Evolutionary conservation across 2,888 invertebrate species (phyloP), one percentile per base, ranked within the genome.

Genomic region (Conistra vaccinii): DNA sequence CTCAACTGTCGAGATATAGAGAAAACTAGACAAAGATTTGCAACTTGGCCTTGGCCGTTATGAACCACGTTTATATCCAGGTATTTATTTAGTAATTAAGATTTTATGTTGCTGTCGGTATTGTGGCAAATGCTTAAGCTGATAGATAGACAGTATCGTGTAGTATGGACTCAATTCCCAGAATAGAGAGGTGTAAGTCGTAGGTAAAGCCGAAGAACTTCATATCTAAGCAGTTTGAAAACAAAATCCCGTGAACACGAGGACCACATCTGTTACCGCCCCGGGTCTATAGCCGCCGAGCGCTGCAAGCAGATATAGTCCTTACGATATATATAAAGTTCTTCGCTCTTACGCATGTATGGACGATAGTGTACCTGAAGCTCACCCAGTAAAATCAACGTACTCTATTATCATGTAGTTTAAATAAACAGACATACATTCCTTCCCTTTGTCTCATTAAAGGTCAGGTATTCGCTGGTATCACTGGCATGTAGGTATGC

Each of bases 371-470:
- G 32, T 1, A n/a, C 20, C 9, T 32, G 26, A 51, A 51, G 69
- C 58, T 32, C 35, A 29, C 53, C 29, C 20, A n/a, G 14, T 7
- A n/a, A 51, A 57, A 61, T 57, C 29, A n/a, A 53, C 55, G 23
- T 51, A 42, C 29, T 39, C 9, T 53, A 65, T 42, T 71, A 72
- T 53, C 57, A 55, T 55, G 45, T 81, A 51, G 55, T 61, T 51
- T 55, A 65, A 65, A 76, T 70, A 66, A 71, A 76, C 74, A 71
- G 60, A 80, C 69, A 69, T 61, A 78, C 80, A 85, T 77, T 74
- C 86, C 80, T 72, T 72, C 71, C 79, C 80, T 85, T 87, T 85
- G 78, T 70, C 63, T 76, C 80, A 66, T 66, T 74, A 78, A 85
- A 87, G 76, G 69, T 73, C 73, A 77, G 75, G 77, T 76, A 85